Conservation (phyloP, 2,797 vertebrate genomes). For the Eulemur rubriventer region DNA sequence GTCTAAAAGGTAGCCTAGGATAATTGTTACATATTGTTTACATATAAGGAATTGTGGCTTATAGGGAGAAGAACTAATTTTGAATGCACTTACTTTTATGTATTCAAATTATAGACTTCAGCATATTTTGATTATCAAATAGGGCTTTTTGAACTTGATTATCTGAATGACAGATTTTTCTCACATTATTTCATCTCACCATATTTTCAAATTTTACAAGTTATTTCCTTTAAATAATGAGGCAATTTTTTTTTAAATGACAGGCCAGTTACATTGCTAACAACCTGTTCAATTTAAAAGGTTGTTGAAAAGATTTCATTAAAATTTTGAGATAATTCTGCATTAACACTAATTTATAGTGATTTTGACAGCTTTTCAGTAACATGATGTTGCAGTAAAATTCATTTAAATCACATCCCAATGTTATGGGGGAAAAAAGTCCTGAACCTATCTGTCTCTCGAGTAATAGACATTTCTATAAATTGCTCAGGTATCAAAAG, state of each 20-base stretch:
- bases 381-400: not conserved
- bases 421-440: not conserved
- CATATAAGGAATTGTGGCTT: not conserved
- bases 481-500: not conserved
- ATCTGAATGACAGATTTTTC: not conserved
- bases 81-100: not conserved
- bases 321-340: conserved; percentile 52
- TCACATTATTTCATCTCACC: not conserved
- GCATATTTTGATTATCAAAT: conserved; percentile 31
- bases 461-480: not conserved
- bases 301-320: conserved; percentile 27
- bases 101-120: not conserved
- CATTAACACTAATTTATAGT: conserved; percentile 52
- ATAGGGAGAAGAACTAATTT: not conserved
- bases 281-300: conserved; percentile 48
- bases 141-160: conserved; percentile 19
- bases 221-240: conserved; percentile 46
- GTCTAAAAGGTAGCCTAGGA: not conserved
- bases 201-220: conserved; percentile 35
- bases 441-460: not conserved
- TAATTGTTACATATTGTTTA: not conserved
- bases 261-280: not conserved
- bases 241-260: not conserved
- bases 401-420: conserved; percentile 12
- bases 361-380: conserved; percentile 61